phyloP scores from a whole-genome alignment of 2,888 invertebrate species.

The Xylota sylvarum region DNA sequence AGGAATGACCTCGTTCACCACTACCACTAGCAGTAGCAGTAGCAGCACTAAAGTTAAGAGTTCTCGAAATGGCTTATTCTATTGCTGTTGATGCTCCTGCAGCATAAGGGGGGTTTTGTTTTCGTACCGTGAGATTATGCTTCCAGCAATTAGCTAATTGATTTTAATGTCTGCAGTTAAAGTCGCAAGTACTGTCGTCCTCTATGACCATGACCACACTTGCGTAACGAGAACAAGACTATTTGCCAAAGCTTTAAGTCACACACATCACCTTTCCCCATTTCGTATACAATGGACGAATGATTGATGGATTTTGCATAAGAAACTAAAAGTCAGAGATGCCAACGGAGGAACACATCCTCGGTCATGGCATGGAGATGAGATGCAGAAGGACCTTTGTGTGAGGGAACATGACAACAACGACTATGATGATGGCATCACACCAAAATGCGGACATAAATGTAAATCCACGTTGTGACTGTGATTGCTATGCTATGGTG shows the following conservation, averaged over 20 bases:
- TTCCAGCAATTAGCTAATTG: constrained; percentile 75
- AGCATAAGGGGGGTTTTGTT: constrained; percentile 49
- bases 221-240: constrained; percentile 50
- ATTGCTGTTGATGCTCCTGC: neutral
- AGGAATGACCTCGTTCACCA: constrained; percentile 47
- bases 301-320: constrained; percentile 75
- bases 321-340: constrained; percentile 66
- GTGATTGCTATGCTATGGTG: constrained; percentile 71
- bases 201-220: constrained; percentile 20
- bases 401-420: constrained; percentile 65
- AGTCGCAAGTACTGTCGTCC: constrained; percentile 29
- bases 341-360: constrained; percentile 38
- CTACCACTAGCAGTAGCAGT: neutral
- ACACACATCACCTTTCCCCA: neutral
- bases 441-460: constrained; percentile 76
- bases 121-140: constrained; percentile 53
- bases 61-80: constrained; percentile 1
- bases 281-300: constrained; percentile 12
- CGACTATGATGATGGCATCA: constrained; percentile 74
- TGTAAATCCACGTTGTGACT: constrained; percentile 73
- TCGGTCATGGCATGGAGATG: neutral
- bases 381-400: constrained; percentile 48
- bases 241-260: constrained; percentile 60
- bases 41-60: neutral
- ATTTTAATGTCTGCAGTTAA: constrained; percentile 59